Base-by-base conservation (phyloP, 2,888 invertebrate species). In the Crematogaster levior region DNA sequence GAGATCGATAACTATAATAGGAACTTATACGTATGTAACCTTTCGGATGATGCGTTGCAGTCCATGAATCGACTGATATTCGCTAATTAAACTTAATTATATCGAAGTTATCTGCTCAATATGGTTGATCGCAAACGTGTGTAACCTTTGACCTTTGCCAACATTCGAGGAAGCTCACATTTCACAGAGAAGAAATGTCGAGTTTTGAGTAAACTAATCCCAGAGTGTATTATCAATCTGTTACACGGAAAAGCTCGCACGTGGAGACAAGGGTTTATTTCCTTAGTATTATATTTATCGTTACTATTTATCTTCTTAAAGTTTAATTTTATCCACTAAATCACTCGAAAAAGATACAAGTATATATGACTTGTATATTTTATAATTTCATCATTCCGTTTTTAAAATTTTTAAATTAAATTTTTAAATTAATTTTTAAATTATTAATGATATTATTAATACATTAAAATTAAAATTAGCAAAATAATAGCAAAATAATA, bases 61-160 rank as follows among this genome's bases (percentile, higher is more conserved):
- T 30, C 21, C 27, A 34, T 37, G 40, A 56, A 51, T 82, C 43
- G 30, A 60, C 51, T 66, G 58, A 81, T 18, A 21, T 83, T 81
- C 40, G 80, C 46, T 84, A 86, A 88, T 88, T 86, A 84, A 37
- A 82, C 51, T 46, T 83, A 88, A 83, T 88, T 87, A 70, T 56
- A 21, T 58, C 12, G 48, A 63, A 85, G 40, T 56, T 83, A 81
- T 53, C 27, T 43, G 30, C 27, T 5, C 34, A 77, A 66, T 63
- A 24, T 61, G 56, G 24, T 53, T 34, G n/a, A 51, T 68, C 34
- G 10, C 27, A 56, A 72, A 73, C n/a, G 6, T 24, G n/a, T 6
- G n/a, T 58, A 65, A 27, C 72, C n/a, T 85, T 56, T 73, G 73
- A 86, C 84, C 89, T 89, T 88, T 83, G 43, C 24, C 40, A 66